Evolutionary conservation across 1,140 invertebrate species (phyloP), one percentile per base, ranked within the genome.

Genomic region (Neodiprion fabricii): DNA sequence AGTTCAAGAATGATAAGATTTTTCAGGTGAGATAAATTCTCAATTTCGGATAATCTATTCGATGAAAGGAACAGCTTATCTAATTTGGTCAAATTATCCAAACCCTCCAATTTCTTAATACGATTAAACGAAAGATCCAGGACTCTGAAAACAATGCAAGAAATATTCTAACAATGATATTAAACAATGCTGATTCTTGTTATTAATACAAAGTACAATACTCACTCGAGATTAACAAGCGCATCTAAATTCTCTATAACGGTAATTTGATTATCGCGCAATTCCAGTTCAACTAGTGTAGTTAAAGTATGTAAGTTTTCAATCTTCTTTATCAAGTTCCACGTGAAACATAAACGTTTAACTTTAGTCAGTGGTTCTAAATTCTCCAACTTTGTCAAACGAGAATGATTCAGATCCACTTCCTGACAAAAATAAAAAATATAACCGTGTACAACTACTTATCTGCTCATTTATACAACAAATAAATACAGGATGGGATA

Each of bases 121-220:
- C 97, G 93, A 89, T 99, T 99, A 86, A 98, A 99, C n/a, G 98
- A 99, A 65, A 99, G 85, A 89, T 99, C 98, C 71, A 99, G 89
- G 74, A 94, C 90, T 83, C 96, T 97, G 86, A 75, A 91, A 90
- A 81, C 72, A 47, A 17, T 70, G 14, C 9, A 0, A 70, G 9
- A n/a, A 75, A 74, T 67, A 77, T 74, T 69, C 53, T 1, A 61
- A 67, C 72, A 49, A 74, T 17, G 5, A 74, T 74, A 48, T 49
- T 17, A 12, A 72, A 76, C 68, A 50, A 48, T 9, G 11, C 10
- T 65, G 10, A 67, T 67, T 53, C 23, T 8, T 49, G 49, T 40
- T 7, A 73, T 66, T 61, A 70, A 72, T 67, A 70, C 23, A 73
- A n/a, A 10, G 3, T 76, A n/a, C 75, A 70, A n/a, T 73, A 92